phyloP scores from a whole-genome alignment of 2,888 invertebrate genomes.

The Eilema sororculum region DNA sequence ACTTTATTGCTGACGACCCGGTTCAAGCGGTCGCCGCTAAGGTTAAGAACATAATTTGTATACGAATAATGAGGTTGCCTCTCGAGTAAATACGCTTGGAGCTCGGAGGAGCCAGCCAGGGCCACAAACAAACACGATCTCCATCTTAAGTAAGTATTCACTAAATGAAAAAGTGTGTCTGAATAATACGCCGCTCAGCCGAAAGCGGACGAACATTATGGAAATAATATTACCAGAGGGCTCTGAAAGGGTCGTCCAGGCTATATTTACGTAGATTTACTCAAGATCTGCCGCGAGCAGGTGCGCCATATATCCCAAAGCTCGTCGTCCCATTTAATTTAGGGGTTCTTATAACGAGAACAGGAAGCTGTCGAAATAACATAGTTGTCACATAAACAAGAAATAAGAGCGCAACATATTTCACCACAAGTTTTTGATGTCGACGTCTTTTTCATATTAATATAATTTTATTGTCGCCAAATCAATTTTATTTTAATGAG shows the following conservation, averaged over 20 bases:
- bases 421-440: constrained; percentile 36
- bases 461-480: constrained; percentile 32
- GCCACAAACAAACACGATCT: constrained; percentile 5
- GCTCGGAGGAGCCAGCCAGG: constrained; percentile 5
- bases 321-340: constrained; percentile 18
- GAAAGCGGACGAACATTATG: background rate
- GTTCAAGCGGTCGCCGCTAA: constrained; percentile 12
- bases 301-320: constrained; percentile 7
- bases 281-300: constrained; percentile 16
- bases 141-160: constrained; percentile 9
- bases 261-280: constrained; percentile 15
- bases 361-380: constrained; percentile 25
- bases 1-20: constrained; percentile 6
- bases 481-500: constrained; percentile 39
- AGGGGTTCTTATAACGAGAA: constrained; percentile 20
- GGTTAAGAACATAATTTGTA: constrained; percentile 13
- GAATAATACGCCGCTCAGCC: constrained; percentile 2
- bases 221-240: constrained; percentile 10
- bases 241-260: background rate
- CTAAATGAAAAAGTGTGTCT: constrained; percentile 8
- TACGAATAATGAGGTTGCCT: background rate
- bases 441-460: constrained; percentile 25
- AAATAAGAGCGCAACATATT: constrained; percentile 18
- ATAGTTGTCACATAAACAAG: constrained; percentile 20
- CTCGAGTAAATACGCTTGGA: background rate